phyloP scores from a whole-genome alignment of 2,797 vertebrate species.

The Garrulus glandarius region DNA sequence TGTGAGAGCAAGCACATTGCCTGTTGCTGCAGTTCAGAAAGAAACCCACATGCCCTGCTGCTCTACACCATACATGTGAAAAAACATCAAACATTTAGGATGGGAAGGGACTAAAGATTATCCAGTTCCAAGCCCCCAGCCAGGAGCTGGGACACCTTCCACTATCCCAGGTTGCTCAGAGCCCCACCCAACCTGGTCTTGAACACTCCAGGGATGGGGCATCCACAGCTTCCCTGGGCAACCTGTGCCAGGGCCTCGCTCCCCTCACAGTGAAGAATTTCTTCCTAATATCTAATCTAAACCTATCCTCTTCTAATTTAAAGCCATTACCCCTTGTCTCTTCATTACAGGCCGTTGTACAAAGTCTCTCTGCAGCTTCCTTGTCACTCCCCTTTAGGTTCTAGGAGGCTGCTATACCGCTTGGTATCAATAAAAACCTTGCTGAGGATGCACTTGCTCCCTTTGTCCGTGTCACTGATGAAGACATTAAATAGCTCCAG shows the following conservation, averaged over 20 bases:
- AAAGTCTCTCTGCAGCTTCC: background rate
- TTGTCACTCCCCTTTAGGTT: background rate
- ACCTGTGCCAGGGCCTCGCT: background rate
- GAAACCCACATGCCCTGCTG: fast-evolving
- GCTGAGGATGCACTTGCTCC: background rate
- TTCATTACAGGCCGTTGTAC: background rate
- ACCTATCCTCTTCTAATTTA: background rate
- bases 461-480: fast-evolving
- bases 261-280: background rate
- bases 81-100: background rate
- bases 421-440: background rate
- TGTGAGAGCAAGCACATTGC: background rate
- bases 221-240: background rate
- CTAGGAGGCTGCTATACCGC: background rate
- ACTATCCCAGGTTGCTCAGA: background rate
- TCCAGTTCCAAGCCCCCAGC: fast-evolving
- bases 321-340: background rate
- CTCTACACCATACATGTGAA: fast-evolving
- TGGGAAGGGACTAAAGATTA: background rate
- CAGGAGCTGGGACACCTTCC: background rate
- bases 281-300: background rate
- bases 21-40: background rate
- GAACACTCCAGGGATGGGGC: background rate
- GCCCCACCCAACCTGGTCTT: background rate
- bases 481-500: background rate